A percentile compares a stretch with the other conserved stretches of the same genome.
These are phyloP conservation scores for Phyllotis vaccarum DNA, from an alignment of 2,797 vertebrate genomes.

Conservation along the genomic window DNA sequence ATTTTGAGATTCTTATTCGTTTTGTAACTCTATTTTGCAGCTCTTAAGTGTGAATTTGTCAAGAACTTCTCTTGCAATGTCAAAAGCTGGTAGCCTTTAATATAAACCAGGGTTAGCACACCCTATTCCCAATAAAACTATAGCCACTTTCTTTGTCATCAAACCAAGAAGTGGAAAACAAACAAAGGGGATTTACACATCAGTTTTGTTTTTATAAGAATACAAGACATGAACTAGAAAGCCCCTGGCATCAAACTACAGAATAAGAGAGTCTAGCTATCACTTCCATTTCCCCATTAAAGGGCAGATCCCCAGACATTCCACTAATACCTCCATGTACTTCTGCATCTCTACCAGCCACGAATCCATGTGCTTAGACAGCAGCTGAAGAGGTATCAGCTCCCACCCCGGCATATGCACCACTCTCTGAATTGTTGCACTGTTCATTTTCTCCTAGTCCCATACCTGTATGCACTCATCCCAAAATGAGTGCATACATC, in stretches of 20 bases:
- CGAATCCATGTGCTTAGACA: rapidly evolving
- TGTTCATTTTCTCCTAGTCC: not conserved
- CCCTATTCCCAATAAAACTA: not conserved
- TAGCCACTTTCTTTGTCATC: not conserved
- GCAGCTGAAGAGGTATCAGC: not conserved
- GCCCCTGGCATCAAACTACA: not conserved
- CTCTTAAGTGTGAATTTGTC: not conserved
- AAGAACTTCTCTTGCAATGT: not conserved
- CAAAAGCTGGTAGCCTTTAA: not conserved
- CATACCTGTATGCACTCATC: not conserved
- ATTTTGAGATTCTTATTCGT: too few relatives aligned
- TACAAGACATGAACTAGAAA: not conserved
- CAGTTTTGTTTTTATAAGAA: not conserved
- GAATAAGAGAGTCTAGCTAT: not conserved
- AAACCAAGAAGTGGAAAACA: not conserved
- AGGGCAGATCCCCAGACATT: not conserved
- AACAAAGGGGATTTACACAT: not conserved
- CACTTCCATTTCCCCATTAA: not conserved
- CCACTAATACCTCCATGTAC: rapidly evolving
- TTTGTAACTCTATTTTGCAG: not conserved
- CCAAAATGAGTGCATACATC: not conserved
- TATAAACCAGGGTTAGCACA: not conserved
- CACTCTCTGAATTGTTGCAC: not conserved
- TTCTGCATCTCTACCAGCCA: not conserved
- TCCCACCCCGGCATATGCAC: not conserved